phyloP scores from a whole-genome alignment of 2,888 invertebrate species.

The Smittia aterrima region DNA sequence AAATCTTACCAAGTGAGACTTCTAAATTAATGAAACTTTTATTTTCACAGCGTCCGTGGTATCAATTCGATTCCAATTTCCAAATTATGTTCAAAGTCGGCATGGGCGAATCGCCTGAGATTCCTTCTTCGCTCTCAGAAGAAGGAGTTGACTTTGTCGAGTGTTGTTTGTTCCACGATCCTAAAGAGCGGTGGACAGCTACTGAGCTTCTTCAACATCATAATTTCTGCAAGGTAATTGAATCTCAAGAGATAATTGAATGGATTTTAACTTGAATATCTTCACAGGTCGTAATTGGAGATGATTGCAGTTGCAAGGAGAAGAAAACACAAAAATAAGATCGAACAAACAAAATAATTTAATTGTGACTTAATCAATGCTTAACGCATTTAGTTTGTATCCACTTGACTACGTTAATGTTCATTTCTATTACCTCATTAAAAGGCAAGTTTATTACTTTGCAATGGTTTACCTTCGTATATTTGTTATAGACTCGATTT shows the following conservation, averaged over 20 bases:
- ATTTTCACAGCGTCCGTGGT: slow-evolving; percentile 79
- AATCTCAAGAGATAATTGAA: not conserved
- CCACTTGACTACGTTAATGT: too few species aligned
- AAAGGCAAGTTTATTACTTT: too few species aligned
- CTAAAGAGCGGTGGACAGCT: slow-evolving; percentile 69
- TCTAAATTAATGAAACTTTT: not conserved
- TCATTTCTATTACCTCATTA: too few species aligned
- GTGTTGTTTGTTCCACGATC: slow-evolving; percentile 78
- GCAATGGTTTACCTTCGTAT: too few species aligned
- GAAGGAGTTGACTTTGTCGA: slow-evolving; percentile 81
- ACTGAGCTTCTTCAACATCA: slow-evolving; percentile 69
- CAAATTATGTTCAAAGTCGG: slow-evolving; percentile 97
- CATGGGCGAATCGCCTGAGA: slow-evolving; percentile 79
- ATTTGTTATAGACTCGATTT: too few species aligned
- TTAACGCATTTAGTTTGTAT: too few species aligned
- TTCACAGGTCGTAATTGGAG: not conserved
- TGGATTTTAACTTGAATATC: slow-evolving; percentile 4
- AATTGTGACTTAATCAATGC: too few species aligned
- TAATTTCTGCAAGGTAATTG: slow-evolving; percentile 65
- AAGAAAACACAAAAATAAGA: not conserved
- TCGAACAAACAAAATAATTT: not conserved
- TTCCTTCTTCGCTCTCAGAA: slow-evolving; percentile 71
- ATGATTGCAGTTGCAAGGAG: not conserved
- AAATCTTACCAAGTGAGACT: not conserved
- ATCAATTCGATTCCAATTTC: slow-evolving; percentile 87